phyloP scores from a whole-genome alignment of 2,797 vertebrate species.

The Microhierax caerulescens region DNA sequence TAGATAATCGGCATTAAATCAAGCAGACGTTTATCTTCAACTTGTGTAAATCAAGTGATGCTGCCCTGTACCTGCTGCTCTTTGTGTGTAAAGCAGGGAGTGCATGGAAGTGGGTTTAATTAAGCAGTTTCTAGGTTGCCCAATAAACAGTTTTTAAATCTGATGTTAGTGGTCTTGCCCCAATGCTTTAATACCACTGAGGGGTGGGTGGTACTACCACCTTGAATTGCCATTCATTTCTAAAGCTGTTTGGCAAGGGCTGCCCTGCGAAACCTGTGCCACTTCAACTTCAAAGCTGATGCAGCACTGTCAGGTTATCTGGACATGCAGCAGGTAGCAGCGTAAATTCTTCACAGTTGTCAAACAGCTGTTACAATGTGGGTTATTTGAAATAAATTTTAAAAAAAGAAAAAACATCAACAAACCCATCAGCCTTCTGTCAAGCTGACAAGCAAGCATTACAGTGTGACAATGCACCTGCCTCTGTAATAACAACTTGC shows the following conservation, averaged over 20 bases:
- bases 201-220: not conserved
- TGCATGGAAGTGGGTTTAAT: not conserved
- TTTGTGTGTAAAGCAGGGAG: not conserved
- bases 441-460: fast-evolving
- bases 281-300: not conserved
- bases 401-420: no score
- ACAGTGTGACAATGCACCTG: fast-evolving
- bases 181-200: not conserved
- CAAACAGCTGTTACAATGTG: not conserved
- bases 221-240: not conserved
- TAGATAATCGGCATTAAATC: not conserved
- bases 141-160: slow-evolving; percentile 29
- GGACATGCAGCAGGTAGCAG: not conserved
- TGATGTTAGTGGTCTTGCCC: not conserved
- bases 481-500: not conserved
- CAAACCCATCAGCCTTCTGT: not conserved
- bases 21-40: not conserved
- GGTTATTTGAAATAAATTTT: not conserved
- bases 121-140: not conserved
- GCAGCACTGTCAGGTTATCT: fast-evolving
- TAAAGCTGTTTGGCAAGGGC: not conserved
- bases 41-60: not conserved
- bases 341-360: not conserved
- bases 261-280: not conserved
- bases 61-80: not conserved